phyloP scores from a whole-genome alignment of 2,888 invertebrate genomes.

The Muschampia plurimacula region DNA sequence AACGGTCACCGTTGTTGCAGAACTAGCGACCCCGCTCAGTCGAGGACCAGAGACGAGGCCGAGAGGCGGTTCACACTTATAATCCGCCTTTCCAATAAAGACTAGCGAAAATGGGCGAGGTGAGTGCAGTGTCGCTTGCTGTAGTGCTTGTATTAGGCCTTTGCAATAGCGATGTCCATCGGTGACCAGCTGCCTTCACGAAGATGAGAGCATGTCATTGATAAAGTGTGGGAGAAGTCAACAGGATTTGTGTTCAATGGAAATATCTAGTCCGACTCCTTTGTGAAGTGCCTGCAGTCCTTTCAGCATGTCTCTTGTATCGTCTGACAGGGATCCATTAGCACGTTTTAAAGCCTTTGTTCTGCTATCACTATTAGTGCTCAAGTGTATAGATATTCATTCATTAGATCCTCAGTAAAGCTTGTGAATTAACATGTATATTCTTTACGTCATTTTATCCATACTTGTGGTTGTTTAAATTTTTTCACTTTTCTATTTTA shows the following conservation, averaged over 20 bases:
- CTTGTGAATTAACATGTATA: not conserved
- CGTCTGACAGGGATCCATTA: slow-evolving; percentile 55
- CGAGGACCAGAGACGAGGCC: slow-evolving; percentile 81
- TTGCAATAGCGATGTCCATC: slow-evolving; percentile 61
- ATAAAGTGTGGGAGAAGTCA: slow-evolving; percentile 64
- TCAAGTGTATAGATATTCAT: slow-evolving; percentile 52
- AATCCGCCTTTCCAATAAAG: slow-evolving; percentile 80
- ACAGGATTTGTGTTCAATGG: slow-evolving; percentile 48
- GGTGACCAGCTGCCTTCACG: slow-evolving; percentile 72
- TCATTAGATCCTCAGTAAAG: slow-evolving; percentile 42
- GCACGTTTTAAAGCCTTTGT: slow-evolving; percentile 68
- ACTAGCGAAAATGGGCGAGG: slow-evolving; percentile 85
- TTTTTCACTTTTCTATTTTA: slow-evolving; percentile 31
- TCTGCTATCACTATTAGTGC: slow-evolving; percentile 50
- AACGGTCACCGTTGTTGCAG: slow-evolving; percentile 84
- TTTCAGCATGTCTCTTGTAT: slow-evolving; percentile 52
- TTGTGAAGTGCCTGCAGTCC: slow-evolving; percentile 62
- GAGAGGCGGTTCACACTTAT: slow-evolving; percentile 80
- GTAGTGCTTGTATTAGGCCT: slow-evolving; percentile 78
- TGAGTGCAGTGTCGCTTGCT: slow-evolving; percentile 80
- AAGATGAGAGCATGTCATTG: slow-evolving; percentile 76
- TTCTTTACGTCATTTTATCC: slow-evolving; percentile 37
- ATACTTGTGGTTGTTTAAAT: slow-evolving; percentile 8
- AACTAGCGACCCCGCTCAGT: slow-evolving; percentile 80
- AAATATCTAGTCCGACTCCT: slow-evolving; percentile 56